Evolutionary conservation across 1,140 invertebrate genomes (phyloP).

Genomic region (Apis cerana): DNA sequence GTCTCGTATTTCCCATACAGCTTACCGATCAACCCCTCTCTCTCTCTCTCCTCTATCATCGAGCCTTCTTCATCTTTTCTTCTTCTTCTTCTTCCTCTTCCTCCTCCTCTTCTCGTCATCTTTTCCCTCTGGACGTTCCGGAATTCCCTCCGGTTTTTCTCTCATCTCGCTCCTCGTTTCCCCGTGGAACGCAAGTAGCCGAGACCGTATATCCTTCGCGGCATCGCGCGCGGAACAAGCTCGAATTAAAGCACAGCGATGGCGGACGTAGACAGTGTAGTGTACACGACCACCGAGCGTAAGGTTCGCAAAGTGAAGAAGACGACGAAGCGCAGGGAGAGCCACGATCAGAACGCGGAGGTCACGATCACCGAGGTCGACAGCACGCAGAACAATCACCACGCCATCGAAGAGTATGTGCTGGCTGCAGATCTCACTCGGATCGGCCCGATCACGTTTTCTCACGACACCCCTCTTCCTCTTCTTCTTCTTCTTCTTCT

Average conservation of each 20-base stretch:
- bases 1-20: constrained; percentile 45
- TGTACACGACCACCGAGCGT: constrained; percentile 90
- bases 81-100: not conserved
- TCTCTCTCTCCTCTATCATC: not conserved
- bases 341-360: constrained; percentile 86
- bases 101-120: not conserved
- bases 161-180: constrained; percentile 12
- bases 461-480: no score
- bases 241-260: constrained; percentile 78
- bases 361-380: constrained; percentile 91
- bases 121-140: not conserved
- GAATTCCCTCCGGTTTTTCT: not conserved
- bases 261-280: constrained; percentile 93
- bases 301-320: constrained; percentile 95
- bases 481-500: constrained; percentile 20
- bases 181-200: not conserved
- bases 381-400: constrained; percentile 85
- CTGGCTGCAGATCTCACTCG: constrained; percentile 79
- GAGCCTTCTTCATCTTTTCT: not conserved
- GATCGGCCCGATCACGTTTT: constrained; percentile 42
- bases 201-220: not conserved
- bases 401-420: constrained; percentile 90
- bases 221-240: constrained; percentile 27
- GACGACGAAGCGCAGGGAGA: constrained; percentile 89
- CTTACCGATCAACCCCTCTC: constrained; percentile 24